Evolutionary conservation across 2,797 vertebrate genomes (phyloP), one percentile per base, ranked within the genome.

Genomic region (Synaphobranchus kaupii): DNA sequence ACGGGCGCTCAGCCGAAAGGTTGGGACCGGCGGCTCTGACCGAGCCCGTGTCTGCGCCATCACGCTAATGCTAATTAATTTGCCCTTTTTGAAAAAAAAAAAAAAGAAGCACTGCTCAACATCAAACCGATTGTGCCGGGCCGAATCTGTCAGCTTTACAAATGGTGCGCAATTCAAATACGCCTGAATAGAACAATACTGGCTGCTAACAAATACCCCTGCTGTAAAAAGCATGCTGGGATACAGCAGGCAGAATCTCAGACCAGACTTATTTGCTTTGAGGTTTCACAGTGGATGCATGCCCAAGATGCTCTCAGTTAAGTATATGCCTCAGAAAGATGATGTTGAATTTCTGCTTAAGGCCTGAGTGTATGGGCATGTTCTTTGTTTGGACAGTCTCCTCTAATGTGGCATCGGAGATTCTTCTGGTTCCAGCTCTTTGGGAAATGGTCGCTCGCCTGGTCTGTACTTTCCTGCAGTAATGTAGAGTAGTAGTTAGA

Each of bases 221-320:
- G 52, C 81, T 34, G 56, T 60, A 54, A 39, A 39, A 52, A 44
- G 44, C 47, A 86, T 85, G 87, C 66, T 44, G 31, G 15, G 66
- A 47, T 85, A 87, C 85, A 90, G 86, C 52, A 87, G 84, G 81
- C 63, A 48, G 54, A 60, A 83, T 78, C 54, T 86, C 66, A 82
- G 85, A 48, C 80, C 48, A 12, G 71, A 80, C 81, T 86, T 73
- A 76, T 87, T 89, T 89, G 71, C 86, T 91, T 87, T 90, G 89
- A 90, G 87, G 90, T 89, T 90, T 73, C 58, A n/a, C 87, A 87
- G 87, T 85, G 88, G 88, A 83, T 84, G 87, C 54, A 80, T 85
- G 85, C 87, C 88, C 82, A 86, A 31, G 85, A 54, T 17, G 86
- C 50, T 82, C 50, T 87, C 12, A 4, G 54, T 84, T 84, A 76